A percentile compares a stretch with the other conserved stretches of the same genome.
These are phyloP conservation scores for Istiophorus platypterus DNA, from an alignment of 2,113 vertebrate species.

Conservation along the genomic window DNA sequence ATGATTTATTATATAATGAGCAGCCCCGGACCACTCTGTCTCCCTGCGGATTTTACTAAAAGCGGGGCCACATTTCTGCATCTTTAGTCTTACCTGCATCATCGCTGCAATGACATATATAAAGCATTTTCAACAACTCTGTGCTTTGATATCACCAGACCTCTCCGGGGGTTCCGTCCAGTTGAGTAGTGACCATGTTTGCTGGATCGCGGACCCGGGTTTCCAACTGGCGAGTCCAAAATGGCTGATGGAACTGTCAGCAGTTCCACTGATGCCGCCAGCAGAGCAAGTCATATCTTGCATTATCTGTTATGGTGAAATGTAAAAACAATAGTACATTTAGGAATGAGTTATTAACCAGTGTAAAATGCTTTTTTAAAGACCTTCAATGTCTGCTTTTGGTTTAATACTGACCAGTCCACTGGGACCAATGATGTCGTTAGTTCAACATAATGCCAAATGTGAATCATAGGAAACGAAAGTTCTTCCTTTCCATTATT, in stretches of 20 bases:
- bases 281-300: background rate
- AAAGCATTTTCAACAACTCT: conserved; percentile 3
- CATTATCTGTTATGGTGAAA: background rate
- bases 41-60: conserved; percentile 31
- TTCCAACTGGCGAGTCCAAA: background rate
- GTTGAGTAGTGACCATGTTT: background rate
- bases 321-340: background rate
- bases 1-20: conserved; percentile 52
- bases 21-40: background rate
- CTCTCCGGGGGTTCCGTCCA: background rate
- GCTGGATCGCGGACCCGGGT: background rate
- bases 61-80: conserved; percentile 9
- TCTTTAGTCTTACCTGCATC: conserved; percentile 20
- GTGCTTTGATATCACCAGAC: background rate
- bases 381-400: background rate
- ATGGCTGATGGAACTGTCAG: background rate
- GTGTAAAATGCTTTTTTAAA: background rate
- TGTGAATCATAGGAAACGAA: background rate
- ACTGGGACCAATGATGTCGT: background rate
- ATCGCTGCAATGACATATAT: background rate
- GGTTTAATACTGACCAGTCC: background rate
- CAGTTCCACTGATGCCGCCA: background rate
- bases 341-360: background rate
- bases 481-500: background rate
- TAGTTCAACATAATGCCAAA: background rate